These are phyloP conservation scores for Torymus aiolomorphi DNA, from an alignment of 2,888 invertebrate species.

Conservation along the genomic window DNA sequence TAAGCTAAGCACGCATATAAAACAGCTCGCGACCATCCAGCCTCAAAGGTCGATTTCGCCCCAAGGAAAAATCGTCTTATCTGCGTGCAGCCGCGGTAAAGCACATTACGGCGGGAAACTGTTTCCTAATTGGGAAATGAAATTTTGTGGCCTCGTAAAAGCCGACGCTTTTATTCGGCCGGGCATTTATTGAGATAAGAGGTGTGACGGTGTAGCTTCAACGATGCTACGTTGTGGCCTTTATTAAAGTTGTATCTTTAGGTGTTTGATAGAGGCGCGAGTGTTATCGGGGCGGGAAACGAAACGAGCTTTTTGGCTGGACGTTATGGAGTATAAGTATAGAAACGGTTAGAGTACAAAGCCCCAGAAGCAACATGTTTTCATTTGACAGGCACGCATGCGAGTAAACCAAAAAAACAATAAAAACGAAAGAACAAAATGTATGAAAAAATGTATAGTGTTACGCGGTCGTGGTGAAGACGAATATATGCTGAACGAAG, in stretches of 20 bases:
- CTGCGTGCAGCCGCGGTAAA: too few species aligned
- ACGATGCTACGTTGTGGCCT: too few species aligned
- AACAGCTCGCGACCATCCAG: too few species aligned
- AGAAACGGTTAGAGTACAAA: not conserved
- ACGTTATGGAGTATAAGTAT: not conserved
- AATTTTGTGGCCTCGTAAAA: constrained; percentile 16
- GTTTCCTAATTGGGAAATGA: constrained; percentile 30
- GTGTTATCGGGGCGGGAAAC: too few species aligned
- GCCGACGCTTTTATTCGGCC: not conserved
- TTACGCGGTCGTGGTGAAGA: too few species aligned
- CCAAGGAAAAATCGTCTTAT: not conserved
- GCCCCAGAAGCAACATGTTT: not conserved
- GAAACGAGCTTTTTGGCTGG: too few species aligned
- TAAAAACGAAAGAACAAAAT: not conserved
- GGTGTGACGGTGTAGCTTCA: too few species aligned
- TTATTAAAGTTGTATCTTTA: too few species aligned
- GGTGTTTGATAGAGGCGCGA: too few species aligned
- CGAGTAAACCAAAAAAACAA: not conserved
- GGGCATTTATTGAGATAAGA: not conserved
- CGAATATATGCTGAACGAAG: too few species aligned
- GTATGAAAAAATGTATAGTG: too few species aligned
- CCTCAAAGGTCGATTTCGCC: constrained; percentile 21
- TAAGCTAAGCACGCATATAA: constrained; percentile 1
- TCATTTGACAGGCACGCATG: not conserved
- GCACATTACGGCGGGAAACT: too few species aligned